Evolutionary conservation across 2,113 vertebrate species (phyloP).

Genomic region (Mormyrus iriodes): DNA sequence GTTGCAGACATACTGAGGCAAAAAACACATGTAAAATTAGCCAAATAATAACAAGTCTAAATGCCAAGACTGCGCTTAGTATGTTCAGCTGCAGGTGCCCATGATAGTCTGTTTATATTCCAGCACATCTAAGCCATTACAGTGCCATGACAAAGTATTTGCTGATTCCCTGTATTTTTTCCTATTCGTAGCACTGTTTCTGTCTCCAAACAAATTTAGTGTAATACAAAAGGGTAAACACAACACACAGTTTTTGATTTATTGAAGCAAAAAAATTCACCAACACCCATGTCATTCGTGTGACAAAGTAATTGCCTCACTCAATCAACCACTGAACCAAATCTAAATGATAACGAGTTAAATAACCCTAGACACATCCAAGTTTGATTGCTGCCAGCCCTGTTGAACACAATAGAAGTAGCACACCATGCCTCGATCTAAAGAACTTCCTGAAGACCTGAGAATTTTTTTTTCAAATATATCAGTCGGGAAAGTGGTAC

Average conservation of each 20-base stretch:
- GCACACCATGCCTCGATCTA: not conserved
- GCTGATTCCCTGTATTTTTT: not conserved
- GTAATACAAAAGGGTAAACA: not conserved
- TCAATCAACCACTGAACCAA: not conserved
- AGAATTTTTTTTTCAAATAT: not conserved
- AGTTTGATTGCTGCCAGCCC: not conserved
- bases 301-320: not conserved
- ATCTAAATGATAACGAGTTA: not conserved
- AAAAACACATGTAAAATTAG: not conserved
- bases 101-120: no score
- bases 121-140: not conserved
- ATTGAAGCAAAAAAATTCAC: not conserved
- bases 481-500: not conserved
- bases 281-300: not conserved
- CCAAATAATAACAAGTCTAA: not conserved
- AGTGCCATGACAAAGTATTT: not conserved
- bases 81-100: not conserved
- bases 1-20: not conserved
- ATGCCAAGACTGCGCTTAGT: not conserved
- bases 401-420: not conserved
- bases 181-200: not conserved
- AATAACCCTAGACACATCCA: not conserved
- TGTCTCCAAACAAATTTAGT: not conserved
- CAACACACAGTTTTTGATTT: not conserved
- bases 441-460: not conserved